These are phyloP conservation scores for Jacana jacana DNA, from an alignment of 2,113 vertebrate genomes.

Conservation along the genomic window DNA sequence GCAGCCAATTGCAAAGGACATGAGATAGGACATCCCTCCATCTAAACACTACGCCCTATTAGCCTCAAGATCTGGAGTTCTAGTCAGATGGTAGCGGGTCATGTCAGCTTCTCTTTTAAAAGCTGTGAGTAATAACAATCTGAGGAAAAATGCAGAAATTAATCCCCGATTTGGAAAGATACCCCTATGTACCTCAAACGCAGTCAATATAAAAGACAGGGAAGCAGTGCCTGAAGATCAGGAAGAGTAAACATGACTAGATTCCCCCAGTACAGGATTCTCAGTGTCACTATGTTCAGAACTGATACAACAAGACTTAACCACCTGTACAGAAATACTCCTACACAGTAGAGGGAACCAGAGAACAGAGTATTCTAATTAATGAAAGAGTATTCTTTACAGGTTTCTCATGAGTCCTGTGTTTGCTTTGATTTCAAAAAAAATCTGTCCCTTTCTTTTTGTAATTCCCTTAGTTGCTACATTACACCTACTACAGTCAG, in stretches of 20 bases:
- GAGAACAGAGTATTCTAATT: background rate
- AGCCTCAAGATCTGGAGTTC: background rate
- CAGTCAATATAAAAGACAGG: background rate
- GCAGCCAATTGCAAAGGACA: background rate
- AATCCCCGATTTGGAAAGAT: background rate
- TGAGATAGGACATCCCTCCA: background rate
- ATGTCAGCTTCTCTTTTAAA: background rate
- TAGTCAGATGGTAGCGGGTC: background rate
- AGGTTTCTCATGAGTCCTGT: background rate
- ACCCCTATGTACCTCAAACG: background rate
- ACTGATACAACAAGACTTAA: background rate
- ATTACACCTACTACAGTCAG: background rate
- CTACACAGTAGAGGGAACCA: background rate
- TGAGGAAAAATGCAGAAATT: background rate
- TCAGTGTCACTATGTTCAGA: background rate
- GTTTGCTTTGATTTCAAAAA: background rate
- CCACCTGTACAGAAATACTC: background rate
- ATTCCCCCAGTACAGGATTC: rapidly evolving
- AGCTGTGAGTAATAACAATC: background rate
- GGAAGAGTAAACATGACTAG: background rate
- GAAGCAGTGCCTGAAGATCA: background rate
- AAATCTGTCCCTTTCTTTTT: background rate
- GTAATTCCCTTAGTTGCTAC: background rate
- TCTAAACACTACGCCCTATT: background rate
- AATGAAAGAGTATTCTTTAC: background rate